Percentiles rank a stretch among this genome's conserved stretches.
Conservation (phyloP, 2,888 invertebrate species). For the Tenthredo amoena region DNA sequence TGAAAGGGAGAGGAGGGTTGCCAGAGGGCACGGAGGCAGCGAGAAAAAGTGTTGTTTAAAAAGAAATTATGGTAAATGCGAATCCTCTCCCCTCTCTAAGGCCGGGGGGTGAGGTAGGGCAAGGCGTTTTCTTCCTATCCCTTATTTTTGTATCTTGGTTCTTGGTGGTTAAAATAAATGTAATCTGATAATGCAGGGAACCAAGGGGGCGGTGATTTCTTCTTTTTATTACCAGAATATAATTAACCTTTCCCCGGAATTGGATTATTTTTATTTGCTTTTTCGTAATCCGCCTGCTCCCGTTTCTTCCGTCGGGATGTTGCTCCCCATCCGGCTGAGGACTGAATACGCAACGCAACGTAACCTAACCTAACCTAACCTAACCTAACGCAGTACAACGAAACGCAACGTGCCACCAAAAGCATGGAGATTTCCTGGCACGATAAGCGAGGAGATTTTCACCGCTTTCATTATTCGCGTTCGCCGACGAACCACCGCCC, state of each 20-base stretch:
- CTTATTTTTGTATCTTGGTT: slow-evolving; percentile 28
- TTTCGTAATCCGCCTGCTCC: slow-evolving; percentile 23
- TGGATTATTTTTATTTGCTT: slow-evolving; percentile 49
- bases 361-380: background rate
- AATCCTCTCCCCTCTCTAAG: background rate
- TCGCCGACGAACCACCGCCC: background rate
- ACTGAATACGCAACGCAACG: slow-evolving; percentile 18
- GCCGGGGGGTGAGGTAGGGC: background rate
- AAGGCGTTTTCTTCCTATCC: background rate
- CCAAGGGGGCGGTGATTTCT: slow-evolving; percentile 16
- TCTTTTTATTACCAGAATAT: slow-evolving; percentile 50
- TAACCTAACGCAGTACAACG: background rate
- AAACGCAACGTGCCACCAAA: background rate
- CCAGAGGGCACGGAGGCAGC: background rate
- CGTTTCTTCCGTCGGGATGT: background rate
- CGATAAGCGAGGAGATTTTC: slow-evolving; percentile 21
- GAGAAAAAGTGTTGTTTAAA: slow-evolving; percentile 40
- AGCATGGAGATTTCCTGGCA: background rate
- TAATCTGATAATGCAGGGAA: slow-evolving; percentile 44
- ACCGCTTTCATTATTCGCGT: slow-evolving; percentile 22
- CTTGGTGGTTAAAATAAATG: slow-evolving; percentile 37
- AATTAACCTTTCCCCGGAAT: slow-evolving; percentile 44
- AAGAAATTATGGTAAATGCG: slow-evolving; percentile 51
- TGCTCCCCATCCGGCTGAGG: background rate
- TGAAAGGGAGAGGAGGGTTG: background rate